Conservation (phyloP, 2,113 vertebrate species). For the Craseonycteris thonglongyai region DNA sequence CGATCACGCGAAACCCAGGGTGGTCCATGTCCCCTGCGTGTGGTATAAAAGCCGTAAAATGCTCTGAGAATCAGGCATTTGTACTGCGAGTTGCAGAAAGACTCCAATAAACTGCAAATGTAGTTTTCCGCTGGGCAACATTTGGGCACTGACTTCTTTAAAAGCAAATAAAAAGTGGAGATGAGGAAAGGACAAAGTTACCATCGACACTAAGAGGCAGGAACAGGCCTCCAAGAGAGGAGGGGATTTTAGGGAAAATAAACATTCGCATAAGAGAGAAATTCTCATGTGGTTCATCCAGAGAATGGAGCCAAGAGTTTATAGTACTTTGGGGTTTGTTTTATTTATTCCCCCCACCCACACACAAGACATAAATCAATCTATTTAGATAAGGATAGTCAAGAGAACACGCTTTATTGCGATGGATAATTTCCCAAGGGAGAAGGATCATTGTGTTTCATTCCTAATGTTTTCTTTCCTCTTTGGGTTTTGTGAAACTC, state of each 20-base stretch:
- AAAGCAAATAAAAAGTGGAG: slow-evolving; percentile 49
- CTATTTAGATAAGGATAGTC: slow-evolving; percentile 61
- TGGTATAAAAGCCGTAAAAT: slow-evolving; percentile 24
- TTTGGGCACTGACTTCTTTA: slow-evolving; percentile 5
- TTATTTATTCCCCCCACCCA: slow-evolving; percentile 29
- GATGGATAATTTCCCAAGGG: slow-evolving; percentile 54
- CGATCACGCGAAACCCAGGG: slow-evolving; percentile 22
- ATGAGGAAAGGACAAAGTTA: slow-evolving; percentile 29
- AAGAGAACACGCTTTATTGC: slow-evolving; percentile 62
- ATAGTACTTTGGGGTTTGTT: slow-evolving; percentile 50
- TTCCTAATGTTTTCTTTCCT: background rate
- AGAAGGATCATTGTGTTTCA: slow-evolving; percentile 43
- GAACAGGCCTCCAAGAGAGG: slow-evolving; percentile 28
- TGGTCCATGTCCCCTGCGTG: slow-evolving; percentile 22
- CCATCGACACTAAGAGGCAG: background rate
- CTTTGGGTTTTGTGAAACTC: slow-evolving; percentile 39
- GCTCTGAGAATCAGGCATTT: slow-evolving; percentile 42
- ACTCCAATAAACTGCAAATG: slow-evolving; percentile 13
- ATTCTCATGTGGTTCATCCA: slow-evolving; percentile 17
- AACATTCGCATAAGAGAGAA: slow-evolving; percentile 23
- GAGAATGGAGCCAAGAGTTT: slow-evolving; percentile 53
- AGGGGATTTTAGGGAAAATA: slow-evolving; percentile 30
- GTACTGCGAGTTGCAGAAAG: slow-evolving; percentile 29
- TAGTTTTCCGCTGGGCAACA: slow-evolving; percentile 35
- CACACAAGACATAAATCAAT: slow-evolving; percentile 64